Percentiles rank a stretch among this genome's conserved stretches.
Conservation (phyloP, 2,888 invertebrate species). For the Drosophila quinaria region DNA sequence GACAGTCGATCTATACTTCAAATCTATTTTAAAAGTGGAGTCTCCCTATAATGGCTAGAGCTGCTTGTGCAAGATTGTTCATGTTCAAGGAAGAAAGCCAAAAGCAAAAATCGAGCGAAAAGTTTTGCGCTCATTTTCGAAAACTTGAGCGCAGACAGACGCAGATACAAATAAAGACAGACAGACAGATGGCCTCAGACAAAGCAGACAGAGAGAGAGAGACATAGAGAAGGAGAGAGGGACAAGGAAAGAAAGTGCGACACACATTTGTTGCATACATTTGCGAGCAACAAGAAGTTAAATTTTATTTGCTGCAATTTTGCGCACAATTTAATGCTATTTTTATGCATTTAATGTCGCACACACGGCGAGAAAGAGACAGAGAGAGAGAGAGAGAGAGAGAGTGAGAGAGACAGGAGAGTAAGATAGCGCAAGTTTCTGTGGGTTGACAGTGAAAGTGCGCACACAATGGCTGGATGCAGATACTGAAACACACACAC, state of each 20-base stretch:
- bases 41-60: not conserved
- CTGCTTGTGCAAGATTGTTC: conserved; percentile 4
- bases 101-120: conserved; percentile 20
- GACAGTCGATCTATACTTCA: not conserved
- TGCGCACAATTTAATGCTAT: conserved; percentile 77
- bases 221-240: not conserved
- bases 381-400: conserved; percentile 1
- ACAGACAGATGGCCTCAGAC: conserved; percentile 17
- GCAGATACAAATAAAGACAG: conserved; percentile 12
- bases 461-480: conserved; percentile 45
- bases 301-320: conserved; percentile 76
- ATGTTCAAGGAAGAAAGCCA: conserved; percentile 2
- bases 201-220: not conserved
- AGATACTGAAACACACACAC: conserved; percentile 28
- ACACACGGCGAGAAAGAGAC: conserved; percentile 9
- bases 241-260: conserved; percentile 13
- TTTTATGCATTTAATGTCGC: conserved; percentile 77
- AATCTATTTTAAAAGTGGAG: not conserved
- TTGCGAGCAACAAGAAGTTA: conserved; percentile 51
- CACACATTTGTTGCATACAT: conserved; percentile 68
- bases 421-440: conserved; percentile 53
- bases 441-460: conserved; percentile 68
- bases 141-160: conserved; percentile 32
- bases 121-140: conserved; percentile 46
- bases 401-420: conserved; percentile 9